Conservation (phyloP, 1,140 invertebrate genomes). For the Tetragnatha versicolor region DNA sequence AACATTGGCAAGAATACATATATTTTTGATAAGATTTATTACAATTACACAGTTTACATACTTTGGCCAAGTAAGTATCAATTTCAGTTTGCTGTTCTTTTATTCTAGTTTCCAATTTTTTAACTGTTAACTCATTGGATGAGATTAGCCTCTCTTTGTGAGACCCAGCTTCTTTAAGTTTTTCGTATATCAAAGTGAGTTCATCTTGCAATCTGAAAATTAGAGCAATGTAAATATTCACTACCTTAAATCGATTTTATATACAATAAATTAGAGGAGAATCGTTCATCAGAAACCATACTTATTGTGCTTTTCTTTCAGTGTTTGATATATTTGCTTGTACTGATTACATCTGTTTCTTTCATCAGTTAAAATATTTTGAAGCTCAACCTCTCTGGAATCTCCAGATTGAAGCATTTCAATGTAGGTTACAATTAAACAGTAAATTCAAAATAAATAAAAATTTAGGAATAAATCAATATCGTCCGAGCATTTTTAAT, state of each 20-base stretch:
- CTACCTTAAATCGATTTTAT: neutral
- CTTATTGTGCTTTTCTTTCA: constrained; percentile 29
- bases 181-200: constrained; percentile 11
- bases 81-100: constrained; percentile 39
- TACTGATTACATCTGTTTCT: constrained; percentile 24
- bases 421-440: no score
- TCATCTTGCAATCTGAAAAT: constrained; percentile 19
- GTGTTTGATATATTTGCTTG: constrained; percentile 29
- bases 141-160: constrained; percentile 10
- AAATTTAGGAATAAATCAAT: no score
- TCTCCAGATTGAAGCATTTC: constrained; percentile 6
- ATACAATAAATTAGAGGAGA: neutral
- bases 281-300: constrained; percentile 11
- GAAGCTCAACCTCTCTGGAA: constrained; percentile 28
- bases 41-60: neutral
- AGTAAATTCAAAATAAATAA: no score
- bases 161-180: constrained; percentile 18
- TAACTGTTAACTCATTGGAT: neutral
- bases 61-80: neutral
- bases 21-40: neutral
- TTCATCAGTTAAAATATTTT: constrained; percentile 28
- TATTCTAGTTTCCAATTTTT: constrained; percentile 25
- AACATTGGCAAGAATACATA: no score
- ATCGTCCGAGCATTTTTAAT: no score
- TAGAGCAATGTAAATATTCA: neutral